Evolutionary conservation across 1,140 invertebrate species (phyloP).

Genomic region (Drosophila bocqueti): DNA sequence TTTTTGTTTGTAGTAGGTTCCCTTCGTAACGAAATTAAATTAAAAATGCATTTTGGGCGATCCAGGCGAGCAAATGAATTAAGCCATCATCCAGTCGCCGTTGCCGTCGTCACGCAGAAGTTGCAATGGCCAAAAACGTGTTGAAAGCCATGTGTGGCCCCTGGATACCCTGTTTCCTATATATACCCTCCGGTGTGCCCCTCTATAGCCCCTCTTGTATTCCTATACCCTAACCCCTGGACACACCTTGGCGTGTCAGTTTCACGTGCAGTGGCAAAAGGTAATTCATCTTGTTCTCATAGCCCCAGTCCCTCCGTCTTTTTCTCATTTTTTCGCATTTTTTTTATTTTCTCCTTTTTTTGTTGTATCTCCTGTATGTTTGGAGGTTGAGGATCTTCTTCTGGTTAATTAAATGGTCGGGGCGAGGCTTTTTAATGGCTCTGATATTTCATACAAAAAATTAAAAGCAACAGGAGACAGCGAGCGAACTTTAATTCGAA

Average conservation of each 20-base stretch:
- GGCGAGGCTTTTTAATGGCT: constrained; percentile 59
- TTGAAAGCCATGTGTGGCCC: constrained; percentile 80
- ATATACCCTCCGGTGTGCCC: too few relatives aligned
- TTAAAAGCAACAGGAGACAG: constrained; percentile 12
- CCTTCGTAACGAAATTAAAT: constrained; percentile 69
- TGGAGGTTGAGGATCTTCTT: not conserved
- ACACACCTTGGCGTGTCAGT: constrained; percentile 71
- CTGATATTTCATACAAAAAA: constrained; percentile 19
- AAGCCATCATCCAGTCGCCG: constrained; percentile 65
- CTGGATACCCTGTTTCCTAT: constrained; percentile 8
- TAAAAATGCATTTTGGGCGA: constrained; percentile 78
- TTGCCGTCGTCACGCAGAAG: constrained; percentile 66
- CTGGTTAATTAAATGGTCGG: constrained; percentile 63
- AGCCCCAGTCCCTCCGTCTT: not conserved
- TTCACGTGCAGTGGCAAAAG: constrained; percentile 83
- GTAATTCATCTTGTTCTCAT: constrained; percentile 78
- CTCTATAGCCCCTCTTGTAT: not conserved
- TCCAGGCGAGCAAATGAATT: constrained; percentile 62
- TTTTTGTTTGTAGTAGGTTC: not conserved
- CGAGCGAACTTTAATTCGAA: not conserved
- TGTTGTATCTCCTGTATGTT: not conserved
- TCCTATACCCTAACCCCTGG: constrained; percentile 8
- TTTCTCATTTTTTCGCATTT: constrained; percentile 3
- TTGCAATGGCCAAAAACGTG: constrained; percentile 76
- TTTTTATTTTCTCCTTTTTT: constrained; percentile 2